A percentile compares a stretch with the other conserved stretches of the same genome.
Evolutionary conservation across 2,113 vertebrate genomes (phyloP).

Genomic region (Pluvialis apricaria): DNA sequence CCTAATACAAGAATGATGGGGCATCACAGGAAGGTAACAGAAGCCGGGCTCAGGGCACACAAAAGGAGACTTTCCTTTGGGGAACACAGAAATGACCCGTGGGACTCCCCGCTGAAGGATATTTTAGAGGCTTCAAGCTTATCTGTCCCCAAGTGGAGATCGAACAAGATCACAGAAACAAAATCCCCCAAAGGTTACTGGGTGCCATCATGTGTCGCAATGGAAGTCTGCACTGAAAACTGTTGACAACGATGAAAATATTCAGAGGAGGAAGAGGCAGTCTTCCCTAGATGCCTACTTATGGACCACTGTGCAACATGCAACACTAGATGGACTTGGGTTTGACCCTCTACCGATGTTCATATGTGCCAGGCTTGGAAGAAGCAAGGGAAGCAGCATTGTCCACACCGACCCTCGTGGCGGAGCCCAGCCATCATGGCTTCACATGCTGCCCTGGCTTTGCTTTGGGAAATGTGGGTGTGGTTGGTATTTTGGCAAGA

Average conservation of each 20-base stretch:
- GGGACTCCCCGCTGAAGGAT: not conserved
- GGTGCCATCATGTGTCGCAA: not conserved
- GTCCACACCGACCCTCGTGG: rapidly evolving
- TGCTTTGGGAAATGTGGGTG: rapidly evolving
- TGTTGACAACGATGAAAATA: not conserved
- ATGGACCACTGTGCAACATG: not conserved
- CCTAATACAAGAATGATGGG: not conserved
- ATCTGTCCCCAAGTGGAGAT: not conserved
- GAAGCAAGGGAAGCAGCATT: not conserved
- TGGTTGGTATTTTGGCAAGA: not conserved
- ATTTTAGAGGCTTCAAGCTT: not conserved
- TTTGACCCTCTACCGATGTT: not conserved
- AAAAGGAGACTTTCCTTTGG: not conserved
- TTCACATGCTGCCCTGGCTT: not conserved
- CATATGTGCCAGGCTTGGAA: not conserved
- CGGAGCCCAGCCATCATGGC: not conserved
- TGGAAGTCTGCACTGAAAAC: not conserved
- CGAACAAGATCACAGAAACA: not conserved
- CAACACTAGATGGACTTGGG: not conserved
- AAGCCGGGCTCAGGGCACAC: not conserved
- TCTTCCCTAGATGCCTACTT: not conserved
- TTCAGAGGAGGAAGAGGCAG: not conserved
- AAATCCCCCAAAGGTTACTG: not conserved
- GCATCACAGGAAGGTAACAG: not conserved
- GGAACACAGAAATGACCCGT: not conserved